A percentile compares a stretch with the other conserved stretches of the same genome.
Conservation (phyloP, 2,888 invertebrate species). For the Trichogramma dendrolimi region DNA sequence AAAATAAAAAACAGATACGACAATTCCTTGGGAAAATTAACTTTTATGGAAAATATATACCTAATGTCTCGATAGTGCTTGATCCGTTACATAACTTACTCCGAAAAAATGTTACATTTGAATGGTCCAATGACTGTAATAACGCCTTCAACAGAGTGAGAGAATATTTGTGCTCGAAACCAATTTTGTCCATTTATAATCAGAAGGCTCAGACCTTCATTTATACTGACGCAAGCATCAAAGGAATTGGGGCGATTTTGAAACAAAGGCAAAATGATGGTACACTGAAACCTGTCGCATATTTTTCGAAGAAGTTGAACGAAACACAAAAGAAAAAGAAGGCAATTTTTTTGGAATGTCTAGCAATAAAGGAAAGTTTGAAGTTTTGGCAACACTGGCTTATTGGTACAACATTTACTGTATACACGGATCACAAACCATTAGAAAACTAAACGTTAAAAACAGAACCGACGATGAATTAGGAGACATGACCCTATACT, state of each 20-base stretch:
- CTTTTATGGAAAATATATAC: constrained; percentile 25
- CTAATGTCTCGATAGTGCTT: constrained; percentile 19
- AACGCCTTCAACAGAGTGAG: constrained; percentile 30
- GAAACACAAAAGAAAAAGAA: constrained; percentile 27
- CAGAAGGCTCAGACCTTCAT: constrained; percentile 32
- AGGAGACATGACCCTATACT: constrained; percentile 31
- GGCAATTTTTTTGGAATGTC: constrained; percentile 32
- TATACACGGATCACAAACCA: constrained; percentile 32
- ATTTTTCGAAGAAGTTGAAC: constrained; percentile 29
- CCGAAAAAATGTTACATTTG: constrained; percentile 30
- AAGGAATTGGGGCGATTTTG: constrained; percentile 33
- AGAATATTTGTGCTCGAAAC: constrained; percentile 32
- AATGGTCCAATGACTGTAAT: constrained; percentile 31
- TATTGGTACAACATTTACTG: constrained; percentile 17
- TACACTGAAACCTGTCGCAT: constrained; percentile 28
- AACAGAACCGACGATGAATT: constrained; percentile 35
- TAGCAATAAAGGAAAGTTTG: constrained; percentile 34
- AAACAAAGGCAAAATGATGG: constrained; percentile 32
- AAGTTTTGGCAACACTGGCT: constrained; percentile 34
- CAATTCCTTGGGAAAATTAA: constrained; percentile 23
- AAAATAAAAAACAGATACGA: constrained; percentile 25
- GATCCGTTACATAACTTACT: constrained; percentile 29
- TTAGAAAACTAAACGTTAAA: constrained; percentile 35
- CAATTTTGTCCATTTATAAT: constrained; percentile 36
- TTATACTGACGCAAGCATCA: constrained; percentile 35